A percentile compares a stretch with the other conserved stretches of the same genome.
phyloP scores from a whole-genome alignment of 2,113 vertebrate species.

The Lipophrys pholis region DNA sequence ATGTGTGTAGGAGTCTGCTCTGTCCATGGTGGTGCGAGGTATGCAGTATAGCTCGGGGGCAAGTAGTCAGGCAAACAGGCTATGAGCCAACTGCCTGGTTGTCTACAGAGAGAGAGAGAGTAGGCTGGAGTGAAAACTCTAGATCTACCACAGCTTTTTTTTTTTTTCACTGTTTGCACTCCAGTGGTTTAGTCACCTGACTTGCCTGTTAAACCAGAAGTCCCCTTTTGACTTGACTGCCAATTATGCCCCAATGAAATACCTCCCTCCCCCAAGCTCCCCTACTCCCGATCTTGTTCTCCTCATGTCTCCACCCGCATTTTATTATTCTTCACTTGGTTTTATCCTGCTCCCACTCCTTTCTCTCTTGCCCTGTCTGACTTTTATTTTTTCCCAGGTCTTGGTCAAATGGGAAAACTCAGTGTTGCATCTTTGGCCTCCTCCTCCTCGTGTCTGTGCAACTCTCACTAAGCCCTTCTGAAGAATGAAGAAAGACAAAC shows the following conservation, averaged over 20 bases:
- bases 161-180: constrained; percentile 81
- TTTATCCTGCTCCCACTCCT: constrained; percentile 67
- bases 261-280: constrained; percentile 52
- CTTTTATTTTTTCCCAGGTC: constrained; percentile 65
- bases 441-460: constrained; percentile 76
- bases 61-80: constrained; percentile 76
- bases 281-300: constrained; percentile 14
- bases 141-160: constrained; percentile 75
- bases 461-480: constrained; percentile 71
- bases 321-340: constrained; percentile 62
- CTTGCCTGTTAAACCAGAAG: constrained; percentile 82
- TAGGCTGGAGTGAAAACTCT: constrained; percentile 68
- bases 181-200: constrained; percentile 76
- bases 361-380: constrained; percentile 65
- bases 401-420: constrained; percentile 74
- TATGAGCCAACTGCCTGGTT: constrained; percentile 76
- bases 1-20: constrained; percentile 40
- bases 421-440: constrained; percentile 70
- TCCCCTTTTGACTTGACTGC: constrained; percentile 80
- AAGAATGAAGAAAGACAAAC: constrained; percentile 52
- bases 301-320: constrained; percentile 64
- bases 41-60: constrained; percentile 67
- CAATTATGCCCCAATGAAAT: constrained; percentile 76
- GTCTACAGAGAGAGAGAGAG: constrained; percentile 81
- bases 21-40: constrained; percentile 59